Base-by-base conservation (phyloP, 2,797 vertebrate genomes). In the Alauda arvensis region DNA sequence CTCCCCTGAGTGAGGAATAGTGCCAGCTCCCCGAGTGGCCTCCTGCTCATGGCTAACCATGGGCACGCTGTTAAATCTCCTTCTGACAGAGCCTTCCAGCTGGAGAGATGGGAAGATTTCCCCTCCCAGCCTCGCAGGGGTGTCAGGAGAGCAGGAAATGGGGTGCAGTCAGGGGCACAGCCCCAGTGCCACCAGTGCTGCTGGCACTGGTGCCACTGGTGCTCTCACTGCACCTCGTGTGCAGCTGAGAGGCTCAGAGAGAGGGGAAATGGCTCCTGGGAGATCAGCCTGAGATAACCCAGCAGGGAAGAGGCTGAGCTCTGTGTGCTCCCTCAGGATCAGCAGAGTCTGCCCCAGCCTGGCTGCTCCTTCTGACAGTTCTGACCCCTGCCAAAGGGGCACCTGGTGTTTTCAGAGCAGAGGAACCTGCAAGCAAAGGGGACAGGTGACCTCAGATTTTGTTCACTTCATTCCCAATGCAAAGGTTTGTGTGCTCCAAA, bases 1-100 rank as follows among this genome's bases (percentile, higher is more conserved):
- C 82, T 91, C 88, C 55, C 61, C 57, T 74, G 93, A 68, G 66
- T 76, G 62, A 72, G 72, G 52, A 67, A 43, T 33, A 81, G 40
- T 60, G 25, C 83, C 68, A 77, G 74, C 34, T 69, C 74, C 82
- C 34, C 60, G 31, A 45, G 69, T 49, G 71, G 84, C 75, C 61
- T 91, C 51, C 71, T 82, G 84, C 84, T 90, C 63, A n/a, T 89
- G 59, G 34, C 40, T 45, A 65, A 61, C 60, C 81, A 61, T 34
- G 52, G 48, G 45, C 28, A 67, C 40, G 12, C 33, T 43, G 70
- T 52, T 91, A 77, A 91, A 89, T 59, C 80, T 72, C 56, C 5
- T 56, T 55, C 65, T 85, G 85, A 46, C 17, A 2, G 80, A 55
- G 69, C n/a, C 81, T 77, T 77, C 31, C 57, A 57, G 81, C 34